Conservation (phyloP, 2,797 vertebrate genomes). For the Gephyroberyx darwinii region DNA sequence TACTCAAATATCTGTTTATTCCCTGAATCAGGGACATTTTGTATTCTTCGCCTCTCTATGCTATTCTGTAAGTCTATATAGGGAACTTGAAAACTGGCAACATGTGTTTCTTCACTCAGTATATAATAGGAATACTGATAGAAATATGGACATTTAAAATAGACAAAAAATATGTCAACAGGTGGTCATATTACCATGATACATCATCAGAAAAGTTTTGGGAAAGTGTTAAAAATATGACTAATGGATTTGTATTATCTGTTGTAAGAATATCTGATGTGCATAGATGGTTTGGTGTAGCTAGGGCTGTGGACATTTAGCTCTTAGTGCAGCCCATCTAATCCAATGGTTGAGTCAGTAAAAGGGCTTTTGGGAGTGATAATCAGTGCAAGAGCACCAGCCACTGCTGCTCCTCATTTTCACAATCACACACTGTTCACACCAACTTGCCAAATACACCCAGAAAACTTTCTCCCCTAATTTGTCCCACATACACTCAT, state of each 20-base stretch:
- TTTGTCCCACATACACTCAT: constrained; percentile 31
- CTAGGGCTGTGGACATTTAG: background rate
- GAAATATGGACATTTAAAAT: background rate
- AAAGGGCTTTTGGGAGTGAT: constrained; percentile 19
- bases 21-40: background rate
- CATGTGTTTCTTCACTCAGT: background rate
- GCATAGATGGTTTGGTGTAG: background rate
- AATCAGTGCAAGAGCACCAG: constrained; percentile 14
- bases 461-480: constrained; percentile 2
- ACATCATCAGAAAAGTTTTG: background rate
- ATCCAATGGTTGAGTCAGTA: background rate
- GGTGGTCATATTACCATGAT: constrained; percentile 21
- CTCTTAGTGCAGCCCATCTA: background rate
- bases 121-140: constrained; percentile 10
- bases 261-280: background rate
- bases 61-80: background rate
- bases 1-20: constrained; percentile 18
- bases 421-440: constrained; percentile 23
- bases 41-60: constrained; percentile 15
- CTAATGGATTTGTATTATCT: background rate
- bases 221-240: background rate
- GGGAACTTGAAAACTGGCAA: constrained; percentile 8
- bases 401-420: constrained; percentile 1
- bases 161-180: constrained; percentile 17
- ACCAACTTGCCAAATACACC: constrained; percentile 10